Evolutionary conservation across 2,113 vertebrate species (phyloP).

Genomic region (Scytalopus superciliaris): DNA sequence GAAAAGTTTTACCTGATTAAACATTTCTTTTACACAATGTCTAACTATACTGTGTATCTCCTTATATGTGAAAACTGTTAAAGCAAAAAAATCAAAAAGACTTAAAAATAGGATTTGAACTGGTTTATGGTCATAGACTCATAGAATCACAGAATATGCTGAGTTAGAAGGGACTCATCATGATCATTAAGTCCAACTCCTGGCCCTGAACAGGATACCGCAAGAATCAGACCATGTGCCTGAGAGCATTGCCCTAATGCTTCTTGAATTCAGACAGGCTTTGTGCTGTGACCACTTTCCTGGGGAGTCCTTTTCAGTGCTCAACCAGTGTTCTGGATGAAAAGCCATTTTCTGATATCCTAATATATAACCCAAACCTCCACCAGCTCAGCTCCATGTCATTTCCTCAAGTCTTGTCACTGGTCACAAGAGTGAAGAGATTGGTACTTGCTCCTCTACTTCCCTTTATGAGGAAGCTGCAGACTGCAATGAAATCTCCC

Average conservation of each 20-base stretch:
- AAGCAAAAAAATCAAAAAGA: background rate
- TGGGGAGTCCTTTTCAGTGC: background rate
- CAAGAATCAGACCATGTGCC: no score
- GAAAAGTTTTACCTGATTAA: background rate
- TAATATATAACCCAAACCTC: background rate
- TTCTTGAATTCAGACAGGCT: no score
- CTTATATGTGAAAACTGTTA: background rate
- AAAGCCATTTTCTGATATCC: background rate
- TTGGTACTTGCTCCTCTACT: background rate
- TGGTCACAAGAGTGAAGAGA: background rate
- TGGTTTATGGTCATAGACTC: background rate
- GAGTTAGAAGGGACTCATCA: background rate
- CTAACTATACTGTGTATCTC: background rate
- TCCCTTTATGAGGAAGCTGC: accelerated
- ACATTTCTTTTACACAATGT: background rate
- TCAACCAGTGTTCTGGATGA: accelerated
- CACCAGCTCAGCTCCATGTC: background rate
- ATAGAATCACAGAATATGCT: background rate
- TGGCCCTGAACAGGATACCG: background rate
- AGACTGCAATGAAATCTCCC: background rate
- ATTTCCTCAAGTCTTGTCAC: background rate
- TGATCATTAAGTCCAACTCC: background rate
- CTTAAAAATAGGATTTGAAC: background rate
- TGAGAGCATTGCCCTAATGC: no score
- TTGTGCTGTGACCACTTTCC: background rate